Evolutionary conservation across 2,888 invertebrate species (phyloP).

Genomic region (Conops quadrifasciatus): DNA sequence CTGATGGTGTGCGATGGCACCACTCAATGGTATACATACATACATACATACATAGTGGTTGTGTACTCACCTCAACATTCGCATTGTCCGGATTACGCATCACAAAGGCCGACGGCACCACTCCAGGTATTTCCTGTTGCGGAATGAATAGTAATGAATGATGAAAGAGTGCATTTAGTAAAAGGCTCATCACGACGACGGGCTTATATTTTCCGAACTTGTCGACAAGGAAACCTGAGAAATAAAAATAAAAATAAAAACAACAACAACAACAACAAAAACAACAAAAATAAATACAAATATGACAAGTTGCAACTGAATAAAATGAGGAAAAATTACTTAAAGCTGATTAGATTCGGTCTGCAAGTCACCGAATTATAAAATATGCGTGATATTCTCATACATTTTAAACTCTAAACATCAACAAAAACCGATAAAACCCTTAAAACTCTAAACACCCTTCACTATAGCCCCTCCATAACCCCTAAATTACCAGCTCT

Average conservation of each 20-base stretch:
- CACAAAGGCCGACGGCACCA: slow-evolving; percentile 78
- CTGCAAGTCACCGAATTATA: no score
- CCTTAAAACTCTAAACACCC: no score
- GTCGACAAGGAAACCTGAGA: slow-evolving; percentile 81
- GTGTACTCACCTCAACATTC: slow-evolving; percentile 75
- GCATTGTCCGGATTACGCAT: slow-evolving; percentile 77
- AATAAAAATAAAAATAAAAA: neutral
- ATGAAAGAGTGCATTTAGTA: slow-evolving; percentile 81
- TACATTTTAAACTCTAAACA: no score
- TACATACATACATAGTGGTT: neutral
- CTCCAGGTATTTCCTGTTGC: slow-evolving; percentile 80
- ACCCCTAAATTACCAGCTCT: no score
- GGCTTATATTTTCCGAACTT: slow-evolving; percentile 87
- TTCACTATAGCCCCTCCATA: no score
- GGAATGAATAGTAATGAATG: slow-evolving; percentile 81
- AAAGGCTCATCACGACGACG: slow-evolving; percentile 79
- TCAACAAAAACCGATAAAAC: no score
- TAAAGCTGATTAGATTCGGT: no score
- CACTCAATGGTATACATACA: no score
- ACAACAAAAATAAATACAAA: neutral
- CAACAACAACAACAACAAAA: neutral
- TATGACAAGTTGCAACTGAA: no score
- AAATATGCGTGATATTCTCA: no score
- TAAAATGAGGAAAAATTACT: no score
- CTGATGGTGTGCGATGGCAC: no score